Percentiles rank a stretch among this genome's conserved stretches.
Conservation (phyloP, 1,140 invertebrate species). For the Drosophila burlai region DNA sequence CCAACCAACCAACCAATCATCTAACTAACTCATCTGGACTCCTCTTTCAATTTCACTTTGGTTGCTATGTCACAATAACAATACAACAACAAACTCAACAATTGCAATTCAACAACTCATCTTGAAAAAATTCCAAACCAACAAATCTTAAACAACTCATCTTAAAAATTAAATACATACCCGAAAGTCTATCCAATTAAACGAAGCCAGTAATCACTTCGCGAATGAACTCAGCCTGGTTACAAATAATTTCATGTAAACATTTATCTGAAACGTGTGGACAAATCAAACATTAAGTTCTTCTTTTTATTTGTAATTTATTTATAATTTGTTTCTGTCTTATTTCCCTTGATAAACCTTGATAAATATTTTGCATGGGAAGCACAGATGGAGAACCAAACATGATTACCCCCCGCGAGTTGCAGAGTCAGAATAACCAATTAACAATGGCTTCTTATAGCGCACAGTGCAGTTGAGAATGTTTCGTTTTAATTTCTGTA, state of each 20-base stretch:
- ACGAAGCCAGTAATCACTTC: conserved; percentile 81
- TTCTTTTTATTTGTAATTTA: conserved; percentile 13
- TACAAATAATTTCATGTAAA: conserved; percentile 85
- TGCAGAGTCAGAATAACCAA: conserved; percentile 20
- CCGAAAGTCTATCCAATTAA: conserved; percentile 66
- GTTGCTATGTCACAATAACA: conserved; percentile 44
- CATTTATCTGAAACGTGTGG: conserved; percentile 23
- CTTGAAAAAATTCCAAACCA: not conserved
- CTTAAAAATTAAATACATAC: conserved; percentile 16
- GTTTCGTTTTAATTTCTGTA: conserved; percentile 63
- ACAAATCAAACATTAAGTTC: conserved; percentile 12
- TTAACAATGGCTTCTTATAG: conserved; percentile 42
- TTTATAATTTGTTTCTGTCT: conserved; percentile 20
- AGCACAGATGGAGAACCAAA: conserved; percentile 36
- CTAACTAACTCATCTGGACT: conserved; percentile 69
- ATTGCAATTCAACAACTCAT: conserved; percentile 3
- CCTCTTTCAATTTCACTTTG: conserved; percentile 50
- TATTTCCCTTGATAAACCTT: conserved; percentile 35
- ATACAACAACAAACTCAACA: conserved; percentile 24
- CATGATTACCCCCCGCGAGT: conserved; percentile 23
- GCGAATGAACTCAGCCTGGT: conserved; percentile 79
- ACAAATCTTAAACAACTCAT: conserved; percentile 7
- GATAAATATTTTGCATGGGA: conserved; percentile 18
- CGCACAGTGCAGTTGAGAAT: conserved; percentile 42
- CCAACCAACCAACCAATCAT: conserved; percentile 43